Evolutionary conservation across 2,888 invertebrate genomes (phyloP), one percentile per base, ranked within the genome.

Genomic region (Myathropa florea): DNA sequence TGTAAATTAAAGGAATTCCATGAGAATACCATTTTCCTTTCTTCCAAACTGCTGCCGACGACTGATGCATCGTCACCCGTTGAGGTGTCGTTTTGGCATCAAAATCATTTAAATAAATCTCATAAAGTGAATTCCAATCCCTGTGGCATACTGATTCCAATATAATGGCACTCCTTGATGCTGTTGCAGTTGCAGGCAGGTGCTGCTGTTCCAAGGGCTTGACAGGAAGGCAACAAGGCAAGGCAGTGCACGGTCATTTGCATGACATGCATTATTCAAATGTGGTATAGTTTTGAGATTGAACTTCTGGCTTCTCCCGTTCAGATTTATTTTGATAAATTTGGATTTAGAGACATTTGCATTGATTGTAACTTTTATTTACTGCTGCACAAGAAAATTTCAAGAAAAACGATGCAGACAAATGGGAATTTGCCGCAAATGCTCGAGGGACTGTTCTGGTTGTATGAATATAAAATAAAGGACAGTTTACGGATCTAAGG

Each of bases 41-140:
- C 57, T 4, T 4, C 57, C 21, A 18, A 53, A 1, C 30, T 23
- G 55, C 12, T 33, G 28, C 18, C 12, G 23, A 6, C n/a, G 10
- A 14, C 57, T 24, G 24, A 3, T 4, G 39, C 36, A 26, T 26
- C 61, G 61, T 63, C 71, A 39, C 18, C 7, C 59, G 46, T 67
- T 81, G 81, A 81, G 76, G 81, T 85, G 72, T 77, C 68, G 82
- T 64, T 70, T 84, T 84, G 76, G 67, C 71, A 84, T 76, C 70
- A 80, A 80, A 46, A 84, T 76, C 61, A 80, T 81, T 84, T 71
- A 64, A 80, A 76, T 67, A 84, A 80, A 84, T 76, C 61, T 67
- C 39, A 46, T 61, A 76, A 80, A 84, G 57, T 80, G 80, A 80
- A 84, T 76, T 76, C 21, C 65, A 71, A 61, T 80, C 71, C 57